phyloP scores from a whole-genome alignment of 2,888 invertebrate genomes.

The Plutella xylostella region DNA sequence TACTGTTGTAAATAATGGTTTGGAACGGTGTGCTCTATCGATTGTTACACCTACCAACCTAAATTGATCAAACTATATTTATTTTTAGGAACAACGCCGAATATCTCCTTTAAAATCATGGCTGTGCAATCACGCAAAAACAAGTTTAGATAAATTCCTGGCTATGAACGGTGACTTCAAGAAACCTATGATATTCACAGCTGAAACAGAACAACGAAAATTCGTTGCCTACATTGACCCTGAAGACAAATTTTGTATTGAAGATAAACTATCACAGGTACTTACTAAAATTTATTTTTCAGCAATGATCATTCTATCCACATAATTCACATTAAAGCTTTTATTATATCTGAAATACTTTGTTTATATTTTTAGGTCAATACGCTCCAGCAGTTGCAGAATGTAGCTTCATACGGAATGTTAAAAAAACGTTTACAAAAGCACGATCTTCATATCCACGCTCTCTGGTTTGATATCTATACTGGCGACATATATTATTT shows the following conservation, averaged over 20 bases:
- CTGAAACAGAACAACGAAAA: constrained; percentile 86
- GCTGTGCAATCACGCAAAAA: constrained; percentile 88
- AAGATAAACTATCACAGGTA: constrained; percentile 96
- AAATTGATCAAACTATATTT: too few relatives aligned
- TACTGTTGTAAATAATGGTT: too few relatives aligned
- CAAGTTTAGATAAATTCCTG: constrained; percentile 86
- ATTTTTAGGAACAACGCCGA: constrained; percentile 77
- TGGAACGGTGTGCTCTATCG: too few relatives aligned
- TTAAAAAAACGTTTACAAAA: constrained; percentile 83
- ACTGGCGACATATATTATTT: constrained; percentile 97
- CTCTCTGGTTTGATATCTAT: constrained; percentile 98
- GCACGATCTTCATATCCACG: constrained; percentile 89
- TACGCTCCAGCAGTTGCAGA: constrained; percentile 91
- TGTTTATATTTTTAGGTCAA: constrained; percentile 74
- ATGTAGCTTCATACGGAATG: constrained; percentile 93
- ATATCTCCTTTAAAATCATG: constrained; percentile 91
- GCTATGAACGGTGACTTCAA: constrained; percentile 73
- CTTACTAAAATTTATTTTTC: too few relatives aligned
- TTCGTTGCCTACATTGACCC: constrained; percentile 96
- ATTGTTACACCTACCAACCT: too few relatives aligned
- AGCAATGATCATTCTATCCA: too few relatives aligned
- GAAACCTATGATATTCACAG: constrained; percentile 86
- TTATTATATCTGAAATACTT: too few relatives aligned
- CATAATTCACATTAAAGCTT: too few relatives aligned
- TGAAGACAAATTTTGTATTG: constrained; percentile 86